Conservation (phyloP, 2,113 vertebrate genomes). For the Corvus hawaiiensis region DNA sequence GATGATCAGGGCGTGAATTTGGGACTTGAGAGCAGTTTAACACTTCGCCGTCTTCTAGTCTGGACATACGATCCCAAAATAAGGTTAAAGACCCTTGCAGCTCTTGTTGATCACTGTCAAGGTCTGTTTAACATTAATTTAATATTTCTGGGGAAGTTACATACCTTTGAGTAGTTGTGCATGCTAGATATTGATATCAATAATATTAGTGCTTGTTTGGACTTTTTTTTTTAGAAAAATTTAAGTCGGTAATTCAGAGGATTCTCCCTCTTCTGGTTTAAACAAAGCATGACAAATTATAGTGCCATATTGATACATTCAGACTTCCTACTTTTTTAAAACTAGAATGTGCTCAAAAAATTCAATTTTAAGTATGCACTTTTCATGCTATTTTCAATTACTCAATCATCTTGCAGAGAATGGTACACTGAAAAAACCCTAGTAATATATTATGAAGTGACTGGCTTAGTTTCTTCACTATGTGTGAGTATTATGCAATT, state of each 20-base stretch:
- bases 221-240: not conserved
- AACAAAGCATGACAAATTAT: not conserved
- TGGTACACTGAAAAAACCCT: not conserved
- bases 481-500: not conserved
- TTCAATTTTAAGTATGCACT: not conserved
- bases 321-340: not conserved
- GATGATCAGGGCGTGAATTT: constrained; percentile 91
- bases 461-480: not conserved
- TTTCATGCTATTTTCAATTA: not conserved
- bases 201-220: not conserved
- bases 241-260: not conserved
- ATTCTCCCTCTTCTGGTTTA: not conserved
- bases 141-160: not conserved
- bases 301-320: not conserved
- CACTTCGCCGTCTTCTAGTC: constrained; percentile 89
- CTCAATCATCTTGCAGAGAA: not conserved
- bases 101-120: constrained; percentile 98
- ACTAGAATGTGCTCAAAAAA: not conserved
- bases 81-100: constrained; percentile 92
- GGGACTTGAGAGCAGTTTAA: constrained; percentile 85
- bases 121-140: constrained; percentile 68
- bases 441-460: not conserved
- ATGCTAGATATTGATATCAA: not conserved
- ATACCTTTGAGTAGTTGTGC: not conserved
- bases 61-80: constrained; percentile 98